phyloP scores from a whole-genome alignment of 2,888 invertebrate species.

The Caenorhabditis plicata region DNA sequence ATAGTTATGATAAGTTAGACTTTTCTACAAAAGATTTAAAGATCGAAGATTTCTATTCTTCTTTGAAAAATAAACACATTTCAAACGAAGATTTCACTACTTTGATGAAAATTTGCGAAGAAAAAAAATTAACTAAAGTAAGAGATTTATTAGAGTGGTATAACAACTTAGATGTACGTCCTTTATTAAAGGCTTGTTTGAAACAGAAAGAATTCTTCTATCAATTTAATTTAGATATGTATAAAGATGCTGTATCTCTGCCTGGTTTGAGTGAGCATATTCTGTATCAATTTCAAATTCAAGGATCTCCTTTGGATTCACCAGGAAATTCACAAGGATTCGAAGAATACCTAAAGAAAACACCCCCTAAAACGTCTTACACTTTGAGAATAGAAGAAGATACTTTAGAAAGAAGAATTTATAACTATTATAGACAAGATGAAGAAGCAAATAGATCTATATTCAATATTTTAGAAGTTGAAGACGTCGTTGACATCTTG shows the following conservation, averaged over 20 bases:
- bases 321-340: constrained; percentile 11
- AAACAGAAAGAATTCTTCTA: constrained; percentile 25
- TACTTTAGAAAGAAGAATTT: constrained; percentile 5
- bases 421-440: constrained; percentile 17
- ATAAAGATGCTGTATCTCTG: constrained; percentile 22
- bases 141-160: constrained; percentile 27
- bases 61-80: constrained; percentile 23
- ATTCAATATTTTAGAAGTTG: constrained; percentile 12
- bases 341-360: constrained; percentile 10
- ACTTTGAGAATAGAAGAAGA: constrained; percentile 6
- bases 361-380: constrained; percentile 7
- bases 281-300: constrained; percentile 23
- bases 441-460: constrained; percentile 13
- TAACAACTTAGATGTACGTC: constrained; percentile 24
- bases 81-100: constrained; percentile 12
- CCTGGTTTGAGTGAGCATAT: constrained; percentile 19
- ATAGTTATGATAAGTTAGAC: constrained; percentile 14
- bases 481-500: constrained; percentile 17
- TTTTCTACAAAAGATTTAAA: constrained; percentile 10
- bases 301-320: constrained; percentile 8
- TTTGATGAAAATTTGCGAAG: constrained; percentile 23
- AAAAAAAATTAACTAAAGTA: constrained; percentile 13
- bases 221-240: constrained; percentile 18
- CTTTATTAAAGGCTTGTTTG: constrained; percentile 14
- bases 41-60: constrained; percentile 26